A percentile compares a stretch with the other conserved stretches of the same genome.
These are phyloP conservation scores for Lateolabrax maculatus DNA, from an alignment of 2,797 vertebrate genomes.

Conservation along the genomic window DNA sequence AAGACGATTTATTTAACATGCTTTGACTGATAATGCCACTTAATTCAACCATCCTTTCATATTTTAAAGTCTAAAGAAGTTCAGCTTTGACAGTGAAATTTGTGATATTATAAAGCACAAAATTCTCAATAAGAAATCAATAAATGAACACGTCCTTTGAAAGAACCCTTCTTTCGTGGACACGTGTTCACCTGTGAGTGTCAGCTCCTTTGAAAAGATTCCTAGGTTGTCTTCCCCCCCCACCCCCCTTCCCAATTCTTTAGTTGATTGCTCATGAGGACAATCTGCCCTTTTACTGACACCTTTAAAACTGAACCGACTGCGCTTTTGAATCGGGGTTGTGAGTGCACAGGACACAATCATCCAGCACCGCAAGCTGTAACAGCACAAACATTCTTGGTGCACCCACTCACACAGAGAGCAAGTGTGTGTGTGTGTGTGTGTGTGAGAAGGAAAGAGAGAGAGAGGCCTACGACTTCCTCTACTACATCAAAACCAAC, in stretches of 20 bases:
- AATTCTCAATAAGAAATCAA: conserved; percentile 4
- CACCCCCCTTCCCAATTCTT: no score
- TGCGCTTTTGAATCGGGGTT: conserved; percentile 23
- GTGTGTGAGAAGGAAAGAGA: neutral
- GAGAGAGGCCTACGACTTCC: conserved; percentile 48
- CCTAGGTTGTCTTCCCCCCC: no score
- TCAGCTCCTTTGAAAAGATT: neutral
- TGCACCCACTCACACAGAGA: conserved; percentile 29
- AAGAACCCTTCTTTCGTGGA: conserved; percentile 4
- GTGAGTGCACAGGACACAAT: conserved; percentile 38
- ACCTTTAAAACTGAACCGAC: conserved; percentile 9
- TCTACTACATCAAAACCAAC: conserved; percentile 41
- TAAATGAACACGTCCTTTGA: neutral
- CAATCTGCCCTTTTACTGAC: conserved; percentile 13
- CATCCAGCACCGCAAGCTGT: conserved; percentile 38
- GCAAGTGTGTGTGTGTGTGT: neutral
- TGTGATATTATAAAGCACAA: neutral
- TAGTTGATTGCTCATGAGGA: conserved; percentile 28
- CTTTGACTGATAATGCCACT: neutral
- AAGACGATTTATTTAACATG: neutral
- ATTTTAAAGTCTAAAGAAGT: neutral
- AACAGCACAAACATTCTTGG: conserved; percentile 56
- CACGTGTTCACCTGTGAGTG: neutral
- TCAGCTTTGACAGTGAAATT: neutral
- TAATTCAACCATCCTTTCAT: neutral